Conservation (phyloP, 1,140 invertebrate species). For the Tigriopus japonicus region DNA sequence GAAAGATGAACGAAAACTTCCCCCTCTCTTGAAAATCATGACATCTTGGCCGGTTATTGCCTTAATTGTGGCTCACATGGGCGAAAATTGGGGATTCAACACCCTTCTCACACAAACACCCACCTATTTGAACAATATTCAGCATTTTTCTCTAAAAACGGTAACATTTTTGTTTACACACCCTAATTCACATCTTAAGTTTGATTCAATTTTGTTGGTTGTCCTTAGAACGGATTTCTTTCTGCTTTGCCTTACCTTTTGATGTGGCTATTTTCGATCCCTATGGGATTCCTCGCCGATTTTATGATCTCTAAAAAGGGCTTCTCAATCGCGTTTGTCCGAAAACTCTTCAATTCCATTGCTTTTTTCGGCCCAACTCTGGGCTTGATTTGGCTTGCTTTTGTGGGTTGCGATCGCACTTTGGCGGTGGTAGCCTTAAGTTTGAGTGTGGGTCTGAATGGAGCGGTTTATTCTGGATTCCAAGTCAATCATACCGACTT, state of each 20-base stretch:
- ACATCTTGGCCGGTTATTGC: constrained; percentile 16
- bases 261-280: constrained; percentile 17
- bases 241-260: constrained; percentile 18
- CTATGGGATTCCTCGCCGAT: constrained; percentile 16
- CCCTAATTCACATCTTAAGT: background rate
- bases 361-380: constrained; percentile 42
- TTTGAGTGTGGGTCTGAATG: constrained; percentile 46
- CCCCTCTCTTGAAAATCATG: constrained; percentile 13
- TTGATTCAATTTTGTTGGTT: background rate
- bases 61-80: constrained; percentile 31
- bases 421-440: constrained; percentile 48
- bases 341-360: constrained; percentile 17
- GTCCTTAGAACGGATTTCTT: constrained; percentile 17
- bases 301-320: background rate
- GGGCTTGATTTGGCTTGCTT: constrained; percentile 50
- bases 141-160: constrained; percentile 12
- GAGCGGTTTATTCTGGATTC: constrained; percentile 30
- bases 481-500: constrained; percentile 37
- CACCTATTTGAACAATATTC: constrained; percentile 28
- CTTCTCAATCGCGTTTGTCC: constrained; percentile 8
- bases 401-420: constrained; percentile 48
- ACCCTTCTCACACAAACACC: constrained; percentile 34
- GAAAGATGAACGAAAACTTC: background rate
- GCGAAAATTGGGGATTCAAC: constrained; percentile 38
- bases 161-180: background rate